Conservation (phyloP, 1,140 invertebrate species). For the Nymphalis io region DNA sequence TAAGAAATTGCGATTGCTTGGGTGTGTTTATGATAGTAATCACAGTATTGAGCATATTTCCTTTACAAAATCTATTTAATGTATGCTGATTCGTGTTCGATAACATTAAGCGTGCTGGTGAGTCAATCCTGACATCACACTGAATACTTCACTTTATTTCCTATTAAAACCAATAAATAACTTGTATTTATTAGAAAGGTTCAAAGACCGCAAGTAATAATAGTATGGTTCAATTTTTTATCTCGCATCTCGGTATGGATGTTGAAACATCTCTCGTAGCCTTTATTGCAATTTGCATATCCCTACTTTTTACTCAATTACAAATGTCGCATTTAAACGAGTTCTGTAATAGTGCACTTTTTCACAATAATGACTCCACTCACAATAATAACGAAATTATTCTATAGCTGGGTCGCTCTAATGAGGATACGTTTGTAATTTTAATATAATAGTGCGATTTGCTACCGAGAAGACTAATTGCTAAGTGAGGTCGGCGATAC, state of each 20-base stretch:
- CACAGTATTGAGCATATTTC: not conserved
- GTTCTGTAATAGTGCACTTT: slow-evolving; percentile 30
- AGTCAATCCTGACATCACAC: slow-evolving; percentile 6
- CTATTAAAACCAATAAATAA: not conserved
- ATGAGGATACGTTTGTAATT: slow-evolving; percentile 24
- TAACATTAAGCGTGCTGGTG: slow-evolving; percentile 1
- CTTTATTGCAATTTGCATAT: slow-evolving; percentile 43
- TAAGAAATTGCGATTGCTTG: not conserved
- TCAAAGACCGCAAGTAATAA: not conserved
- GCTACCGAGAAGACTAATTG: slow-evolving; percentile 70
- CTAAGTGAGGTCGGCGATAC: slow-evolving; percentile 56
- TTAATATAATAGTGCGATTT: slow-evolving; percentile 40
- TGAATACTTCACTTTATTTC: not conserved
- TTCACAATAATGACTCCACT: not conserved
- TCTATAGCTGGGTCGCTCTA: not conserved
- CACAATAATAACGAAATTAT: no score
- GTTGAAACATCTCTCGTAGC: not conserved
- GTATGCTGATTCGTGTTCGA: not conserved
- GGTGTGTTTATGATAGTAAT: not conserved
- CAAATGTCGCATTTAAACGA: slow-evolving; percentile 33
- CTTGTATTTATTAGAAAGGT: not conserved
- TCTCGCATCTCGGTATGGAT: not conserved
- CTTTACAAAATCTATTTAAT: not conserved
- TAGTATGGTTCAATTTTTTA: not conserved
- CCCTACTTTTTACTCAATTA: slow-evolving; percentile 61